Base-by-base conservation (phyloP, 1,140 invertebrate genomes). In the Wasmannia auropunctata region DNA sequence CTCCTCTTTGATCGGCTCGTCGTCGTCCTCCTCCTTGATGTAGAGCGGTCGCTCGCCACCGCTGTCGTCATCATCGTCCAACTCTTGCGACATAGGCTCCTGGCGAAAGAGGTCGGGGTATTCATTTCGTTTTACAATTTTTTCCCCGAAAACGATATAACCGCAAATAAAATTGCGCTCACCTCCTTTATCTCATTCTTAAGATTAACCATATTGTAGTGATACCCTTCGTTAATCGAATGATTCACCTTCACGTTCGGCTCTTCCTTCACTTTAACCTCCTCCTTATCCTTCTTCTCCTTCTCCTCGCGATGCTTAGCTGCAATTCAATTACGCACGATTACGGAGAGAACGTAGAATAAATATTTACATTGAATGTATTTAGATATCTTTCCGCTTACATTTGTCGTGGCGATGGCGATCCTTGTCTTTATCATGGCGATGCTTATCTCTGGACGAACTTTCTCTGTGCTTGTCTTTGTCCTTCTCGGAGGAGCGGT, bases 351-450 rank as follows among this genome's bases (percentile, higher is more conserved):
- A 16, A 63, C 56, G 67, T 49, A 16, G 69, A 85, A 40, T 40
- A 51, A 51, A 43, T 43, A 76, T 60, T 80, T 49, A 72, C 4
- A 69, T n/a, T 60, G 0, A 40, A 14, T 10, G 16, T 31, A 54
- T 19, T 54, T 37, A 37, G 46, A 72, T 46, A 58, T 43, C n/a
- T n/a, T 34, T 51, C 69, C 75, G 85, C 72, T 90, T 91, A 94
- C 94, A 95, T 95, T 93, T 95, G 34, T 95, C 94, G 74, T 94
- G 93, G 25, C 94, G 93, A 91, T 95, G 95, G 54, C 93, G 95
- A 87, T 96, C 95, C 88, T 95, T 96, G 31, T 97, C 96, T 72
- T 96, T 96, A 85, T 96, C 93, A 94, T 96, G 94, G 40, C 95
- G 94, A 86, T 96, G 95, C 89, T 95, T 96, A 74, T 96, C 95